Base-by-base conservation (phyloP, 2,888 invertebrate genomes). In the Ecdyonurus torrentis region DNA sequence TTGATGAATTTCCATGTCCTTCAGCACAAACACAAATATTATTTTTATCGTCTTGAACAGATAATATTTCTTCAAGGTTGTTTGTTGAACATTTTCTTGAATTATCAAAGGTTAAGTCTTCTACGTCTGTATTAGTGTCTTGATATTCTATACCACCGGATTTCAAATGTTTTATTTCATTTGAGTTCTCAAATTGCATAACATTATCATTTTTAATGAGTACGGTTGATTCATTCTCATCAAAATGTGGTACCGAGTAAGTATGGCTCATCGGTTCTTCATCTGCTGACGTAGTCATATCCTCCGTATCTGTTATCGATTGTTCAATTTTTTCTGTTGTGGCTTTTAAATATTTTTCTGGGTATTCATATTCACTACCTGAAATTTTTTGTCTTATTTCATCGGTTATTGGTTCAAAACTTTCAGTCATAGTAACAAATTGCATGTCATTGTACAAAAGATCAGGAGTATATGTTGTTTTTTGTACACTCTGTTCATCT, bases 71-170 rank as follows among this genome's bases (percentile, higher is more conserved):
- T 22, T 55, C 55, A 5, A 55, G 3, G 5, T 20, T 55, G 15
- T 10, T n/a, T 7, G 22, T 10, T 20, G 55, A 55, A 55, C 22
- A 20, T 22, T n/a, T 55, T 22, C 15, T 20, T 7, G 10, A 55
- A 10, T 20, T n/a, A 22, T 55, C 20, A 5, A 10, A 5, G 5
- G 37, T 77, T 61, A 79, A 70, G 69, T 80, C 81, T 70, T 83
- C 82, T 61, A 78, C 71, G 70, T 83, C 82, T 2, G 82, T 81
- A 61, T 75, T 71, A 24, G 72, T 72, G 62, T 79, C 79, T 25
- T 72, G 71, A 20, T 68, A 69, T 19, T 66, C 66, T 63, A 72
- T 75, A 60, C 72, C 72, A 65, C 76, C 73, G 59, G 78, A 77
- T 71, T 81, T 81, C 10, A 81, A 72, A 69, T 80, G 78, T 68